Base-by-base conservation (phyloP, 1,140 invertebrate genomes). In the Apis dorsata region DNA sequence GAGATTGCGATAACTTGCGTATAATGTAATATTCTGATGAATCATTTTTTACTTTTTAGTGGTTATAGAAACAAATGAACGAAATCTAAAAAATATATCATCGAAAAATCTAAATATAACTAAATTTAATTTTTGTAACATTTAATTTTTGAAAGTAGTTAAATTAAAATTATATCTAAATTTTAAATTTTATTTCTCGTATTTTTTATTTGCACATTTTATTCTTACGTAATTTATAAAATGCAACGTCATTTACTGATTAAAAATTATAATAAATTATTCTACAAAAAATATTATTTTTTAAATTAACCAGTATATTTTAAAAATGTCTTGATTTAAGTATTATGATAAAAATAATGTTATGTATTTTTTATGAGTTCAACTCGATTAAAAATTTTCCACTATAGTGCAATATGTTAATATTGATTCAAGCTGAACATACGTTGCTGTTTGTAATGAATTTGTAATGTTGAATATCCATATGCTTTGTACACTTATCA, bases 401-500 rank as follows among this genome's bases (percentile, higher is more conserved):
- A 51, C 0, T 3, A 24, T 24, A 51, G 17, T 70, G n/a, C 12
- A 34, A 70, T 17, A 55, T 68, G 5, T 28, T 51, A 72, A 65
- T 78, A 57, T 78, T 10, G 28, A 78, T 24, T 21, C 28, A 28
- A 55, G 7, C 10, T 13, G 1, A 28, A 15, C 44, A 5, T 19
- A 19, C 44, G 15, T 49, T 15, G 15, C 3, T 44, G 15, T 51
- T 65, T 76, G 59, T 53, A 53, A 34, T 24, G 24, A 63, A 44
- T 57, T 44, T 44, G 34, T 44, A 44, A 44, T 51, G 10, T 19
- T 57, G 24, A 59, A 44, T 49, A 65, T 53, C 21, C 19, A 34
- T 60, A 79, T 44, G 34, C 44, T 70, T 79, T 51, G 34, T 70
- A 70, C 66, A 24, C n/a, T 69, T 69, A 78, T 78, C 51, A n/a